A percentile compares a stretch with the other conserved stretches of the same genome.
Conservation (phyloP, 2,113 vertebrate species). For the Taurulus bubalis region DNA sequence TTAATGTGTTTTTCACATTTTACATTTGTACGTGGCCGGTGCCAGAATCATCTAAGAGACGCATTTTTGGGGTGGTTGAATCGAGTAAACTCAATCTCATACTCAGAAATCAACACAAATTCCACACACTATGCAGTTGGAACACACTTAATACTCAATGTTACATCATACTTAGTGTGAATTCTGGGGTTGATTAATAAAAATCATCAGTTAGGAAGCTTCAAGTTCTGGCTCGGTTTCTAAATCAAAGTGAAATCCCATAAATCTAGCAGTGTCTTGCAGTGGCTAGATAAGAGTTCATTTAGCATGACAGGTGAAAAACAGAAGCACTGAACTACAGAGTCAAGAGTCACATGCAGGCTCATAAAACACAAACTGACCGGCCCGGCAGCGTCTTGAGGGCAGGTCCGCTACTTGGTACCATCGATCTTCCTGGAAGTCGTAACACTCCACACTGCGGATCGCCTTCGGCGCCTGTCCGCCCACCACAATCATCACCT, state of each 20-base stretch:
- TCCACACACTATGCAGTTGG: no score
- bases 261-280: no score
- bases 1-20: no score
- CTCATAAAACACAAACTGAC: conserved; percentile 62
- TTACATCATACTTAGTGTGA: no score
- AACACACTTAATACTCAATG: no score
- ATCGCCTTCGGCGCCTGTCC: conserved; percentile 98
- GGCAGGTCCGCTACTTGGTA: conserved; percentile 96
- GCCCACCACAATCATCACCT: conserved; percentile 99
- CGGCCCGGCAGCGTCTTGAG: conserved; percentile 93
- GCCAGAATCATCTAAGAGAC: no score
- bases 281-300: background rate
- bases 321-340: background rate
- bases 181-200: no score
- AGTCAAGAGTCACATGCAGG: background rate
- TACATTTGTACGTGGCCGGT: no score
- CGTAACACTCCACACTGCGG: conserved; percentile 96
- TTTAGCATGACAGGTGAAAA: background rate
- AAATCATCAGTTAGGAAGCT: no score
- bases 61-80: no score
- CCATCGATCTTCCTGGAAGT: conserved; percentile 96
- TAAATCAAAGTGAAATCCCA: background rate
- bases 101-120: no score
- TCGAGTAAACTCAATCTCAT: no score
- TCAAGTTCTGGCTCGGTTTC: background rate